A percentile compares a stretch with the other conserved stretches of the same genome.
Evolutionary conservation across 2,888 invertebrate genomes (phyloP).

Genomic region (Dynastes grantii): DNA sequence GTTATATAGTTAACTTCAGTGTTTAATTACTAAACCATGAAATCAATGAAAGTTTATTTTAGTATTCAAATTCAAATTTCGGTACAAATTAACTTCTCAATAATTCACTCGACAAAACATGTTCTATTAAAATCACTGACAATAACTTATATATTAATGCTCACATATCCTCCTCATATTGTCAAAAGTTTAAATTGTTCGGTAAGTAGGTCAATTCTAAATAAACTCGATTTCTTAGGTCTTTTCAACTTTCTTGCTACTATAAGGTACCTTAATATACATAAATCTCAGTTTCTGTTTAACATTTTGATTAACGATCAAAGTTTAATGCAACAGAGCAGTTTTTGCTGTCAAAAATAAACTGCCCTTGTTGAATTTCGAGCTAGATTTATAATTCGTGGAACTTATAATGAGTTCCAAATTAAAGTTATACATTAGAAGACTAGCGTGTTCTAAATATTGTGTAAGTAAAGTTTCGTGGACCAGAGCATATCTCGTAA

Average conservation of each 20-base stretch:
- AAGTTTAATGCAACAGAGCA: slow-evolving; percentile 14
- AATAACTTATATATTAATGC: no score
- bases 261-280: slow-evolving; percentile 6
- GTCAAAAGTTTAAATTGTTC: not conserved
- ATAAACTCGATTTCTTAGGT: not conserved
- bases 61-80: no score
- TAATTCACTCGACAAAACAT: no score
- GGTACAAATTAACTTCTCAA: no score
- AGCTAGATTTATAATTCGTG: not conserved
- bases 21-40: no score
- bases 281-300: slow-evolving; percentile 23
- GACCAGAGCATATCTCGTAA: not conserved
- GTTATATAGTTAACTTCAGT: no score
- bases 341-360: slow-evolving; percentile 20
- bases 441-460: slow-evolving; percentile 7
- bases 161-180: no score
- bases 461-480: not conserved
- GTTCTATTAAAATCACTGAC: no score
- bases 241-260: not conserved
- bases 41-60: no score
- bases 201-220: slow-evolving; percentile 21
- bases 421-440: slow-evolving; percentile 19
- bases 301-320: slow-evolving; percentile 24
- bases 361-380: slow-evolving; percentile 7
- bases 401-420: slow-evolving; percentile 31